Base-by-base conservation (phyloP, 2,888 invertebrate genomes). In the Drosophila ustulata region DNA sequence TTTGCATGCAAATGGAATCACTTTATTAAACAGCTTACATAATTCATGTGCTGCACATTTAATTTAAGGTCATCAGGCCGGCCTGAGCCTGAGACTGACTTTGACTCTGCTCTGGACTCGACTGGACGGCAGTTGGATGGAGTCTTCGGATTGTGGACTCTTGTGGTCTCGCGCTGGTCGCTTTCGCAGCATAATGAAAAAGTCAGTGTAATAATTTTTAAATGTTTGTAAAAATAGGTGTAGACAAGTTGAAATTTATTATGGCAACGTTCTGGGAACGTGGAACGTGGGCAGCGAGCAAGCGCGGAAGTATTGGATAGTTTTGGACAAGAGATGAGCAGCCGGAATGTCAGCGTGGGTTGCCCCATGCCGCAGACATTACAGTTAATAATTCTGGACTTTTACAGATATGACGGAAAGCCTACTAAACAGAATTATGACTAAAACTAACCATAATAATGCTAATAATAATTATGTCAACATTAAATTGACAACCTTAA, bases 11-110 rank as follows among this genome's bases (percentile, higher is more conserved):
- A 89, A 90, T 90, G 88, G 85, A 85, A 89, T 90, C 87, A 90
- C 90, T 90, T 90, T 90, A 90, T 90, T 91, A 89, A 84, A 91
- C 89, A 84, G 90, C 91, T 90, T 90, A 90, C 91, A 90, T 91
- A 90, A 91, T 87, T 90, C 90, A 90, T 91, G 88, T 82, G 91
- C 80, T 82, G 89, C 86, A 88, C 90, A 90, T 88, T 90, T 89
- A 90, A 91, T 91, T 90, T 90, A 89, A 86, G 89, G 90, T 88
- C 91, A 90, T 87, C 88, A 84, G 79, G 65, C 72, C 53, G 62
- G 75, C 62, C 56, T 18, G 18, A 18, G 25, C 13, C 30, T 30
- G 30, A 30, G 30, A 30, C 30, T 6, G 30, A 30, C 30, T 30
- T 30, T 7, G 30, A 30, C 30, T 30, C 30, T 30, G 30, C 30